phyloP scores from a whole-genome alignment of 2,888 invertebrate genomes.

The Papilio demoleus region DNA sequence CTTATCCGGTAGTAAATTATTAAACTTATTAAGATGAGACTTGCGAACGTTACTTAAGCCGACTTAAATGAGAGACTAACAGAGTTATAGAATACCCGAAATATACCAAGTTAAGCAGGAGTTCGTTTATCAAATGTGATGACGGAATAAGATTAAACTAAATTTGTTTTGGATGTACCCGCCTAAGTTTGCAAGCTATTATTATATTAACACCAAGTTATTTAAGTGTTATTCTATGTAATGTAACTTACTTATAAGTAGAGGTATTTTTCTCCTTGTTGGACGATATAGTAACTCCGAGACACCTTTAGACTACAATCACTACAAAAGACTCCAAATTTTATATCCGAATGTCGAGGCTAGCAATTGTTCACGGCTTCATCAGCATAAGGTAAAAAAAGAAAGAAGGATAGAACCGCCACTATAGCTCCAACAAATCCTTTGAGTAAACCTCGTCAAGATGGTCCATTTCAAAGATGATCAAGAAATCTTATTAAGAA shows the following conservation, averaged over 20 bases:
- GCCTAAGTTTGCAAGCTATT: conserved; percentile 22
- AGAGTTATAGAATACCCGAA: conserved; percentile 23
- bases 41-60: conserved; percentile 7
- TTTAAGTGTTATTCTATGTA: conserved; percentile 5
- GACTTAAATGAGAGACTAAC: conserved; percentile 14
- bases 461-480: too few relatives aligned
- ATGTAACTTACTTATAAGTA: background rate
- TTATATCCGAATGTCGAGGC: too few relatives aligned
- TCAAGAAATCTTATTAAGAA: too few relatives aligned
- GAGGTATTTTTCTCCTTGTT: too few relatives aligned
- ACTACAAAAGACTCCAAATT: too few relatives aligned
- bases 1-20: conserved; percentile 1
- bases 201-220: conserved; percentile 23
- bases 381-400: too few relatives aligned
- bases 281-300: too few relatives aligned
- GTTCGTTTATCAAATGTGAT: conserved; percentile 32
- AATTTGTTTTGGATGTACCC: conserved; percentile 23
- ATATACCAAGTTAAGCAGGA: conserved; percentile 14
- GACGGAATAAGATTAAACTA: conserved; percentile 27
- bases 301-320: too few relatives aligned
- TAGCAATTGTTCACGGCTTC: too few relatives aligned
- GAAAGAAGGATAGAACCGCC: too few relatives aligned
- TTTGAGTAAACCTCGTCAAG: too few relatives aligned
- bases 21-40: conserved; percentile 3
- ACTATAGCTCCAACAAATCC: too few relatives aligned